Evolutionary conservation across 2,888 invertebrate genomes (phyloP), one percentile per base, ranked within the genome.

Genomic region (Ectemnius lituratus): DNA sequence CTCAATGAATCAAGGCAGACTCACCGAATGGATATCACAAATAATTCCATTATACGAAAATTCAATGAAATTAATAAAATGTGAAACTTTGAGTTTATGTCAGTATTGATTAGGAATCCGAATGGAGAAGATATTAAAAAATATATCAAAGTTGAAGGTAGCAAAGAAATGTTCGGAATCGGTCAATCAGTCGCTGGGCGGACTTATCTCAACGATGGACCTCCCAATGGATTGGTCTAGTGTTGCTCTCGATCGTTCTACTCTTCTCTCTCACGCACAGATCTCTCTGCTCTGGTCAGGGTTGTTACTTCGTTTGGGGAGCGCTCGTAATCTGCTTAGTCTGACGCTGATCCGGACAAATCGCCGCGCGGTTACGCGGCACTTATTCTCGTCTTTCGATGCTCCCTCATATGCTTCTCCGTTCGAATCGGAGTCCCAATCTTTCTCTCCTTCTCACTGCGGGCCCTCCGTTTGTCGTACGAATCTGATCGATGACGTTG

Each of bases 271-370:
- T 37, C 37, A 1, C 28, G 0, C 6, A 23, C 2, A 23, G 23
- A 23, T 37, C 37, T 37, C 37, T 37, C 37, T 37, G 8, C 11
- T 37, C 37, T 37, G 37, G 37, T 67, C 63, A 74, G 78, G 74
- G 81, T 77, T 80, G 84, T 80, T 84, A 78, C 80, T 82, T 87
- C 84, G 82, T 86, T 84, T 78, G 79, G 86, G 83, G 77, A 82
- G 83, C 76, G 76, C 71, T 80, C 89, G 91, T 92, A 93, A 93
- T 93, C 92, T 92, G 91, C 92, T 93, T 92, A 92, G 91, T 88
- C 89, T 92, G 93, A 93, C 93, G 92, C 91, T 93, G 92, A 93
- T 93, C 92, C 92, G 93, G 92, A 93, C 92, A 92, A 92, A 93
- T 93, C 92, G 92, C 87, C 79, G 87, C 88, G 85, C 85, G 88